Percentiles rank a stretch among this genome's conserved stretches.
Evolutionary conservation across 1,140 invertebrate species (phyloP).

Genomic region (Brachionus calyciflorus): DNA sequence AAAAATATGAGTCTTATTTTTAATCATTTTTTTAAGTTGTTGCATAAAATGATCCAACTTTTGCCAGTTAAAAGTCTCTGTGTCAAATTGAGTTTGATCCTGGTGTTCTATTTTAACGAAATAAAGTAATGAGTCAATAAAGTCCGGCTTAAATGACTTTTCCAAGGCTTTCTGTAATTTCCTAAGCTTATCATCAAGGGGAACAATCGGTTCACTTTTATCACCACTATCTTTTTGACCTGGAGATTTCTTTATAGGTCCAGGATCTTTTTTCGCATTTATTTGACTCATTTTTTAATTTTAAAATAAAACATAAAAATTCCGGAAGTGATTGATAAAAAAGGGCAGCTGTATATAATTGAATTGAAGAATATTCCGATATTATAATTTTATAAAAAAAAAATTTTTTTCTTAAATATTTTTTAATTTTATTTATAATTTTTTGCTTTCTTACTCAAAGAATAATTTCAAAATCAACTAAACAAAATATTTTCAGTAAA

Average conservation of each 20-base stretch:
- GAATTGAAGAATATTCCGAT: not conserved
- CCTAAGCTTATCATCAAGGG: constrained; percentile 16
- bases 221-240: not conserved
- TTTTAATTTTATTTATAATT: no score
- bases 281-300: not conserved
- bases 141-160: constrained; percentile 3
- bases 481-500: no score
- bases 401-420: no score
- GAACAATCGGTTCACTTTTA: not conserved
- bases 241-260: no score
- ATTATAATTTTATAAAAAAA: no score
- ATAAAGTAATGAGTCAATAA: constrained; percentile 7
- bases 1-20: constrained; percentile 33
- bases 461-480: no score
- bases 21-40: constrained; percentile 30
- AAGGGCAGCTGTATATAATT: not conserved
- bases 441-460: no score
- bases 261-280: not conserved
- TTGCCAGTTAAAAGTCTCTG: not conserved
- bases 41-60: constrained; percentile 23
- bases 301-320: no score
- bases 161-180: not conserved
- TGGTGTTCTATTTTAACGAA: not conserved
- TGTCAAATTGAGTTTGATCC: not conserved
- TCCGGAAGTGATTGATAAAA: not conserved